phyloP scores from a whole-genome alignment of 2,797 vertebrate genomes.

The Chromis chromis region DNA sequence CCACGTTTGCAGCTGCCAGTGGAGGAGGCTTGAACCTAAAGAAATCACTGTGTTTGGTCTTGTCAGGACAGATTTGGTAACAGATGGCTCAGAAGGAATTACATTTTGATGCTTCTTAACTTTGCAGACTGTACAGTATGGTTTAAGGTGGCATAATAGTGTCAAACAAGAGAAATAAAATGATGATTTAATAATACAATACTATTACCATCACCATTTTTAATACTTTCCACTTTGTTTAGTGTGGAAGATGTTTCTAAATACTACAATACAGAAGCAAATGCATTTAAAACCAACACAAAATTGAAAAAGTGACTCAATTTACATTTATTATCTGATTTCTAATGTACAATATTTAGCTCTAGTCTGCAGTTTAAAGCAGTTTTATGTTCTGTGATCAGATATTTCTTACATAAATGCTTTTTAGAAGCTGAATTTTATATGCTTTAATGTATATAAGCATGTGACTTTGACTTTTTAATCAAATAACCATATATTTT shows the following conservation, averaged over 20 bases:
- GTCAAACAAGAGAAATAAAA: neutral
- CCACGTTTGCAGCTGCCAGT: conserved; percentile 50
- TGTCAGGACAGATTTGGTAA: conserved; percentile 41
- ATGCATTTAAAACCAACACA: neutral
- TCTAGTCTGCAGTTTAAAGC: no score
- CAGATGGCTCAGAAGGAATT: conserved; percentile 14
- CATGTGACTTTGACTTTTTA: neutral
- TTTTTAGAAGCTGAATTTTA: neutral
- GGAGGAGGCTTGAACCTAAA: conserved; percentile 31
- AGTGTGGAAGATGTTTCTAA: neutral
- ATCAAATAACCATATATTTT: no score
- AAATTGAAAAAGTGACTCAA: neutral
- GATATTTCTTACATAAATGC: neutral
- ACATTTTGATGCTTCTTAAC: conserved; percentile 18
- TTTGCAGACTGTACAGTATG: neutral
- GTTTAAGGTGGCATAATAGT: conserved; percentile 1
- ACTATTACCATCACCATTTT: neutral
- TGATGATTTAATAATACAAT: neutral
- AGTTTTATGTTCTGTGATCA: neutral
- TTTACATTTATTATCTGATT: neutral
- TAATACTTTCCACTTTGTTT: no score
- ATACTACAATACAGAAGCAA: neutral
- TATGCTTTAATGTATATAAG: neutral
- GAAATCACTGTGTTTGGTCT: conserved; percentile 48
- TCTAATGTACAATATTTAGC: neutral